phyloP scores from a whole-genome alignment of 2,113 vertebrate genomes.

The Cyanistes caeruleus region DNA sequence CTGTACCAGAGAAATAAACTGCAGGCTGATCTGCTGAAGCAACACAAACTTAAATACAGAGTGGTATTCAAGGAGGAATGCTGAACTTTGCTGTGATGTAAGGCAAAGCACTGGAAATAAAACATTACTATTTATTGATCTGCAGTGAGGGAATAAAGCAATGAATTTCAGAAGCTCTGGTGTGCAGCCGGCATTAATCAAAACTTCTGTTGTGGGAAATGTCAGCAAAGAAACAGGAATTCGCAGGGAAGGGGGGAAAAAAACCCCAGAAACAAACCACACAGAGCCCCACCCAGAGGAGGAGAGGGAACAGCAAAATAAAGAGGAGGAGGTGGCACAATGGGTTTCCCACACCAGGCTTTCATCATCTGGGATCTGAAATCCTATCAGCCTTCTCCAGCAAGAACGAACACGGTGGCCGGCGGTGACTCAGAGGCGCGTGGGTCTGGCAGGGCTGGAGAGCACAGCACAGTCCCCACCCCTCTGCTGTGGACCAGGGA shows the following conservation, averaged over 20 bases:
- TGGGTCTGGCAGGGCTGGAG: neutral
- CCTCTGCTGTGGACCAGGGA: neutral
- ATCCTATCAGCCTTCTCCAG: neutral
- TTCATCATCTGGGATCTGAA: slow-evolving; percentile 4
- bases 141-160: slow-evolving; percentile 61
- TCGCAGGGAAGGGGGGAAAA: neutral
- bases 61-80: neutral
- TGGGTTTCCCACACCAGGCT: neutral
- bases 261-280: neutral
- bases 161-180: slow-evolving; percentile 63
- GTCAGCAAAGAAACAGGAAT: slow-evolving; percentile 46
- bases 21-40: slow-evolving; percentile 12
- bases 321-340: slow-evolving; percentile 35
- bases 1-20: slow-evolving; percentile 17
- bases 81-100: slow-evolving; percentile 32
- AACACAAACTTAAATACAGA: neutral
- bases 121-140: slow-evolving; percentile 66
- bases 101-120: slow-evolving; percentile 59
- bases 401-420: neutral
- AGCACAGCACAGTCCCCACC: neutral
- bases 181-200: slow-evolving; percentile 59
- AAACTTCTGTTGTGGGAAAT: slow-evolving; percentile 48
- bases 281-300: slow-evolving; percentile 2
- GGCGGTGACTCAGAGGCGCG: neutral
- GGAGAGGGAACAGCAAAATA: slow-evolving; percentile 3